Base-by-base conservation (phyloP, 2,888 invertebrate species). In the Trilocha varians region DNA sequence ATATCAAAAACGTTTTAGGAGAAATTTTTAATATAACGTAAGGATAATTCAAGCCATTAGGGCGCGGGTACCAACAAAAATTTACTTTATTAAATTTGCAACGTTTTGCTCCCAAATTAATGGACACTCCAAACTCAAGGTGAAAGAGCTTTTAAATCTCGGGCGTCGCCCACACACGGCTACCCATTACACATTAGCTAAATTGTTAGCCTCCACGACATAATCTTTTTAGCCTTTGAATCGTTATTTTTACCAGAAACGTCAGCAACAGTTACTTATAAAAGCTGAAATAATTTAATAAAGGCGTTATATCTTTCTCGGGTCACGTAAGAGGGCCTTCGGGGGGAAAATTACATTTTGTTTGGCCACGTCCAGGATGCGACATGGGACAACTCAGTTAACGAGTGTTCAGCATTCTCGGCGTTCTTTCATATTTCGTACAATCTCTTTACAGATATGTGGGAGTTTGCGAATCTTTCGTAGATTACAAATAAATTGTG, bases 331-430 rank as follows among this genome's bases (percentile, higher is more conserved):
- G 77, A 74, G 78, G 69, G 64, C 70, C 78, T 78, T 74, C 69
- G 75, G 78, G 68, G 52, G 64, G 72, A 75, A 82, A 83, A 83
- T 84, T 83, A 84, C 78, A 83, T 84, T 84, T 79, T 82, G 83
- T 79, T 82, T 78, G 73, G 75, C 77, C 78, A 78, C 79, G 79
- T 77, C 65, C 73, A 61, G 61, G 57, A 50, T 55, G 62, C 69
- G 76, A 75, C 78, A 70, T 65, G 75, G 80, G 83, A 79, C 80
- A 80, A 83, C 83, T 74, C 66, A 70, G 73, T 82, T 84, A 83
- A 73, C 76, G 77, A 78, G 71, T 77, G 75, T 75, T 72, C 78
- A 64, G 74, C 70, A 78, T 78, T 82, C 73, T 72, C 67, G 59
- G 67, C 75, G 63, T 74, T 71, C 74, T 74, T 77, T 77, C 76